Percentiles rank a stretch among this genome's conserved stretches.
These are phyloP conservation scores for Morone chrysops DNA, from an alignment of 2,113 vertebrate species.

Conservation along the genomic window DNA sequence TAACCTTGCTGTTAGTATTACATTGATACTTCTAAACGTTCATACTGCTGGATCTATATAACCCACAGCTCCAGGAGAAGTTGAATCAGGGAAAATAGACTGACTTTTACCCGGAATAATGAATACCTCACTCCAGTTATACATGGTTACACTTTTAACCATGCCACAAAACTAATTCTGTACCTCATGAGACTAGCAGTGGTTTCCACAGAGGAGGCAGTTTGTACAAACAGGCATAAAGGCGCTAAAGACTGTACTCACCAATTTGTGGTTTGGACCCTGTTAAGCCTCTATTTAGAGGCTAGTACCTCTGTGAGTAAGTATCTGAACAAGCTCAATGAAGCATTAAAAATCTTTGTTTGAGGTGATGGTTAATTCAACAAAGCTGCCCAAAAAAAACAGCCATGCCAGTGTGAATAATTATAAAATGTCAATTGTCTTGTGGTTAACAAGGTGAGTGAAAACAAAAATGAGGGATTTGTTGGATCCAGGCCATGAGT, in stretches of 20 bases:
- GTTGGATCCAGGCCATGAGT: slow-evolving; percentile 10
- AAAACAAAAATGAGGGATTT: slow-evolving; percentile 49
- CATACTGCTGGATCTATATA: background rate
- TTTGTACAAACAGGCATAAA: slow-evolving; percentile 9
- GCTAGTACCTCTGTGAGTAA: slow-evolving; percentile 21
- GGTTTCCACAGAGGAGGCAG: slow-evolving; percentile 6
- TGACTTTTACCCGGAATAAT: background rate
- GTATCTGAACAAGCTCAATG: slow-evolving; percentile 13
- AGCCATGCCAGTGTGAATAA: slow-evolving; percentile 30
- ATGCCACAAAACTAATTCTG: background rate
- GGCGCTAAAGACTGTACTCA: background rate
- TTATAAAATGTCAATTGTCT: slow-evolving; percentile 54
- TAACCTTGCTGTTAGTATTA: background rate
- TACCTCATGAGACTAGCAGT: background rate
- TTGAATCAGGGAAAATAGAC: background rate
- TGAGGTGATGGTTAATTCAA: slow-evolving; percentile 51
- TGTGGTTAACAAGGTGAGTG: slow-evolving; percentile 46
- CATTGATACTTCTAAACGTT: background rate
- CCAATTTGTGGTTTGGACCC: slow-evolving; percentile 30
- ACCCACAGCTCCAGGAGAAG: background rate
- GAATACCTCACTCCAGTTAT: background rate
- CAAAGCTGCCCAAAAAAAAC: slow-evolving; percentile 36
- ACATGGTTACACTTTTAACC: background rate
- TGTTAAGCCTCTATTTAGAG: slow-evolving; percentile 28
- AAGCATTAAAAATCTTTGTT: slow-evolving; percentile 35